Evolutionary conservation across 2,113 vertebrate species (phyloP), one percentile per base, ranked within the genome.

Genomic region (Periophthalmodon schlosseri): DNA sequence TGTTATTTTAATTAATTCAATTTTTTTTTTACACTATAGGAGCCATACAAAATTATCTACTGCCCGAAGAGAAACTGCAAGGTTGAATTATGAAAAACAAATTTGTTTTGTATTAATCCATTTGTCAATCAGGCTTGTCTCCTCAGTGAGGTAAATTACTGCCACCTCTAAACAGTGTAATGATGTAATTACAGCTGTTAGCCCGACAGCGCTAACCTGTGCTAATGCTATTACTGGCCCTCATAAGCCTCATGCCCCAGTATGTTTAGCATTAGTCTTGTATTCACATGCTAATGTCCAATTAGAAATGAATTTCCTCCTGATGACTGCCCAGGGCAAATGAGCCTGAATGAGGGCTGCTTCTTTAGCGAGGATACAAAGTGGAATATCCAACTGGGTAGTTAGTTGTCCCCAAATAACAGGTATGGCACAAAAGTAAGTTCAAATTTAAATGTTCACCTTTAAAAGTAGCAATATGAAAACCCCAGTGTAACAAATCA

Each of bases 171-270:
- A 46, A 49, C 20, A 63, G n/a, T 21, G 46, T 63, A 63, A 76
- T 76, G 76, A 64, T 28, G 52, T 54, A 64, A 77, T 76, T 76
- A 76, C 49, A 69, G 57, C 36, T 4, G 68, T 52, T 49, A 46
- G 34, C 28, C 14, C 7, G 34, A 57, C n/a, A 66, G 6, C 69
- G 61, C 67, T 69, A 67, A 71, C 60, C 60, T 72, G 46, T 49
- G 70, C 65, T 21, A 50, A 46, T 36, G 33, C 52, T n/a, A 67
- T 73, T 13, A 56, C 63, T 44, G 33, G 34, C 63, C 63, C 34
- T 39, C 63, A 44, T 44, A 65, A 21, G 63, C 63, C 63, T 39
- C 63, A 65, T 44, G 63, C 63, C 10, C 20, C 63, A 39, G 36
- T 65, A 65, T 65, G 63, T 65, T 65, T 65, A 65, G 63, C 63